Percentiles rank a stretch among this genome's conserved stretches.
These are phyloP conservation scores for Diadophis punctatus DNA, from an alignment of 2,113 vertebrate species.

Conservation along the genomic window DNA sequence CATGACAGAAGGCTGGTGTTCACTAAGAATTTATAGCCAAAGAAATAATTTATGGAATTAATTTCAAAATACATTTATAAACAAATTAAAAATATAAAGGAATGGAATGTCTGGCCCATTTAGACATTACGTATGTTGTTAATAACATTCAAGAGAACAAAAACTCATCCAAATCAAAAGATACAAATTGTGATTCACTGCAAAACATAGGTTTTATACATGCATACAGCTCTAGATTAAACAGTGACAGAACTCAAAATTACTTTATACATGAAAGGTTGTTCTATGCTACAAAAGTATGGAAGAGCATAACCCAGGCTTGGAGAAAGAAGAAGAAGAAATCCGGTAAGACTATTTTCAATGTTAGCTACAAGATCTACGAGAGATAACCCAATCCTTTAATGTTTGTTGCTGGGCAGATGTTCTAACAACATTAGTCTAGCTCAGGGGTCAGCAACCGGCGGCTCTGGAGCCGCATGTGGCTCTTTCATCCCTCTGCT, in stretches of 20 bases:
- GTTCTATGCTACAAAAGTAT: not conserved
- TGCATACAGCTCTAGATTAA: not conserved
- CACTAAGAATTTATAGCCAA: accelerated
- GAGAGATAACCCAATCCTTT: not conserved
- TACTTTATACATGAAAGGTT: not conserved
- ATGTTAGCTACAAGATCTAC: not conserved
- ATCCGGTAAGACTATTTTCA: not conserved
- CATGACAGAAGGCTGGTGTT: too few relatives aligned
- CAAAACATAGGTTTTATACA: not conserved
- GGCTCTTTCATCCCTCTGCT: too few relatives aligned
- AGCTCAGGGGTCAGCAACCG: too few relatives aligned
- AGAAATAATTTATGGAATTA: not conserved
- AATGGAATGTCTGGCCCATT: not conserved
- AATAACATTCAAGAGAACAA: not conserved
- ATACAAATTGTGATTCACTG: not conserved
- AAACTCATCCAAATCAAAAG: not conserved
- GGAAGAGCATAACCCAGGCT: not conserved
- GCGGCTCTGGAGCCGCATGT: too few relatives aligned
- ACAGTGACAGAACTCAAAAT: not conserved
- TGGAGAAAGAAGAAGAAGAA: not conserved
- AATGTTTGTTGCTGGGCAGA: not conserved
- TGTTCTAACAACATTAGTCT: not conserved
- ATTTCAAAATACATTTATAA: not conserved
- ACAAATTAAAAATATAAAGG: not conserved
- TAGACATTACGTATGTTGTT: not conserved